These are phyloP conservation scores for Rapana venosa DNA, from an alignment of 2,888 invertebrate genomes.

Conservation along the genomic window DNA sequence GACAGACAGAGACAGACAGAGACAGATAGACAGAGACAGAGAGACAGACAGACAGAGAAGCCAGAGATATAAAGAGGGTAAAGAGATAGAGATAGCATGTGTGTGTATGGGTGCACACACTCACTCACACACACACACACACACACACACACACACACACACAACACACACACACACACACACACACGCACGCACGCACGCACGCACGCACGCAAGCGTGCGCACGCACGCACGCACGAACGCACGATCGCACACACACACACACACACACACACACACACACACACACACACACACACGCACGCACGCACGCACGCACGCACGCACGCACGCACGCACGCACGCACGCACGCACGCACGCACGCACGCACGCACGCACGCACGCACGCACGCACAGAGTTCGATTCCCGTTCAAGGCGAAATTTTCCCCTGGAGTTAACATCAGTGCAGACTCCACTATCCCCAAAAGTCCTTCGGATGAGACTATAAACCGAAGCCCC, in stretches of 20 bases:
- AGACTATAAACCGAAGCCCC: too few relatives aligned
- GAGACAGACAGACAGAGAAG: neutral
- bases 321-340: constrained; percentile 32
- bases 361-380: constrained; percentile 22
- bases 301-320: neutral
- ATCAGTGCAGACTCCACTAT: too few relatives aligned
- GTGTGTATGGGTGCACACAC: too few relatives aligned
- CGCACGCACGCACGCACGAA: constrained; percentile 9
- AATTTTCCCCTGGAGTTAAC: too few relatives aligned
- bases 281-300: constrained; percentile 7
- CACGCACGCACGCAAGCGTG: constrained; percentile 14
- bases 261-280: constrained; percentile 24
- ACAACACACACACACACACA: neutral
- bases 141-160: neutral
- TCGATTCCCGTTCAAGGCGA: too few relatives aligned
- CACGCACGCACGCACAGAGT: constrained; percentile 22
- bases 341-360: constrained; percentile 32
- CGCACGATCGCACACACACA: constrained; percentile 24
- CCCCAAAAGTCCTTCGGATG: too few relatives aligned
- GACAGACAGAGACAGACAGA: neutral
- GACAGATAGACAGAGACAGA: neutral
- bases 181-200: constrained; percentile 30
- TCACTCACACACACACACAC: too few relatives aligned
- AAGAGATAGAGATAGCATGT: neutral
- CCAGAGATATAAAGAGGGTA: neutral